A percentile compares a stretch with the other conserved stretches of the same genome.
Evolutionary conservation across 1,140 invertebrate genomes (phyloP).

Genomic region (Rhopalosiphum maidis): DNA sequence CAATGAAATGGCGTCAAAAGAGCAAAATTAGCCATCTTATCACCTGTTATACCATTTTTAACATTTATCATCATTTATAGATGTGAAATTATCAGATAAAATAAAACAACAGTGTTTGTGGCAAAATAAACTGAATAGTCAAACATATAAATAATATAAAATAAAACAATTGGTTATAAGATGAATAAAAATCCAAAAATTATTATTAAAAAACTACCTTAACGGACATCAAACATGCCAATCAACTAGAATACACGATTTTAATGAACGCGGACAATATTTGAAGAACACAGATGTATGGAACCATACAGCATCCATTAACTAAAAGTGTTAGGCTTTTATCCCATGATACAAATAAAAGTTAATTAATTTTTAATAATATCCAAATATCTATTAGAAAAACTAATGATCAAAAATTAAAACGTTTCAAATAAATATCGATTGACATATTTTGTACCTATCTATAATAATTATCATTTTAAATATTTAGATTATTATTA

Average conservation of each 20-base stretch:
- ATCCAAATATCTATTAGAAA: neutral
- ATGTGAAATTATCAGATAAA: neutral
- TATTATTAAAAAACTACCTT: neutral
- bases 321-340: neutral
- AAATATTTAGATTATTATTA: neutral
- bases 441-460: neutral
- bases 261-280: neutral
- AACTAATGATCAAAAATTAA: neutral
- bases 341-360: neutral
- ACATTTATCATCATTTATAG: neutral
- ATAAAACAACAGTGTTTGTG: neutral
- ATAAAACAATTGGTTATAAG: neutral
- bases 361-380: neutral
- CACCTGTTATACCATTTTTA: neutral
- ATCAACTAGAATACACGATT: too few relatives aligned
- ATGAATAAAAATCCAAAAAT: neutral
- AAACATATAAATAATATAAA: neutral
- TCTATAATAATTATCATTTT: neutral
- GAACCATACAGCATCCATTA: neutral
- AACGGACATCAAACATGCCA: too few relatives aligned
- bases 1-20: neutral
- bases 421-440: neutral
- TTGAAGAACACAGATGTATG: neutral
- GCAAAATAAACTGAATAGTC: neutral
- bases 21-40: neutral